Evolutionary conservation across 2,797 vertebrate genomes (phyloP), one percentile per base, ranked within the genome.

Genomic region (Avahi laniger): DNA sequence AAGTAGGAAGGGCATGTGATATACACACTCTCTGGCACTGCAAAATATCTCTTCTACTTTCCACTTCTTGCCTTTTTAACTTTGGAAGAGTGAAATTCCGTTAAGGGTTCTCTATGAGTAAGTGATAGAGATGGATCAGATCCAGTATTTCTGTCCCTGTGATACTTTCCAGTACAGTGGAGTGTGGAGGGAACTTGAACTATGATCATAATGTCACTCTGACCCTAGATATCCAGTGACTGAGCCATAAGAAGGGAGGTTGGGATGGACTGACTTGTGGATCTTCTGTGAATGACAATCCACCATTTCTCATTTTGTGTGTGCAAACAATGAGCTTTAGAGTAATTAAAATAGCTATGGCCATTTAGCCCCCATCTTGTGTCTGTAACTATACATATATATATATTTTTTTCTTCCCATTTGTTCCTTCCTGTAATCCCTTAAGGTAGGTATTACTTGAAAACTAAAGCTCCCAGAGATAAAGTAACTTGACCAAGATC

Each of bases 271-370:
- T 81, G 20, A 70, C 30, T 59, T 18, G 30, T 33, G 41, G 43
- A 76, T 10, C 13, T 90, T 81, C 67, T 86, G 20, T 6, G 75
- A 30, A 59, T 28, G 26, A 24, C 33, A 81, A 24, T 81, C 30
- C 30, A n/a, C 12, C 12, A 43, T 6, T 63, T 86, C 91, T 91
- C 22, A 24, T 83, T 89, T 91, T 86, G 20, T 46, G 80, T 94
- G 20, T 69, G 6, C 15, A 82, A 93, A 88, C 24, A 85, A 61
- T 73, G 50, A 85, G 15, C 2, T 86, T 94, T 57, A 94, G 61
- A 81, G 20, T 46, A 94, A 50, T 41, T 67, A 50, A 88, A 91
- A 79, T 50, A 41, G 14, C 26, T 20, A 4, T 57, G 33, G 38
- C 11, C 3, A 30, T 50, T 82, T 88, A 69, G 26, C 12, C 57